Percentiles rank a stretch among this genome's conserved stretches.
Conservation (phyloP, 2,888 invertebrate genomes). For the Leptinotarsa tumamoca region DNA sequence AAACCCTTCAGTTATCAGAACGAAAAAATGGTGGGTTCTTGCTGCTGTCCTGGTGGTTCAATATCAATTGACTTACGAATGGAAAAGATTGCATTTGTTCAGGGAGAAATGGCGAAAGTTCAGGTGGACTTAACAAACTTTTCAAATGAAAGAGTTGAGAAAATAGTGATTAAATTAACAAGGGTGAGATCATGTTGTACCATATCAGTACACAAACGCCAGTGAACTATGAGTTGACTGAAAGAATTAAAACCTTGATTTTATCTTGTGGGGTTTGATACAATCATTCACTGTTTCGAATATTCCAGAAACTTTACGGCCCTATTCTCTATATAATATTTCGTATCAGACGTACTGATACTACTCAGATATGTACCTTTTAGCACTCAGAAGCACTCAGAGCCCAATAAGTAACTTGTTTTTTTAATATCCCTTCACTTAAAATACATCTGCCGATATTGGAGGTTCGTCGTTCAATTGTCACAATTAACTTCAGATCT, state of each 20-base stretch:
- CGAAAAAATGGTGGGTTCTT: constrained; percentile 83
- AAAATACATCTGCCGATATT: too few relatives aligned
- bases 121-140: constrained; percentile 80
- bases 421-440: too few relatives aligned
- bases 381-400: too few relatives aligned
- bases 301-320: too few relatives aligned
- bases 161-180: constrained; percentile 74
- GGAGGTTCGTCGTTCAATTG: too few relatives aligned
- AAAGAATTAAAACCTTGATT: neutral
- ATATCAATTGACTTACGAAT: constrained; percentile 76
- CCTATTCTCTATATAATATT: too few relatives aligned
- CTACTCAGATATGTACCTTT: too few relatives aligned
- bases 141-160: constrained; percentile 76
- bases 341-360: too few relatives aligned
- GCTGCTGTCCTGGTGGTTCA: constrained; percentile 82
- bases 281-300: too few relatives aligned
- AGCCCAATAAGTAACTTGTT: too few relatives aligned
- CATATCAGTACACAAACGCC: neutral
- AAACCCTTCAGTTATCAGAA: constrained; percentile 76
- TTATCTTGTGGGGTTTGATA: too few relatives aligned
- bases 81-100: constrained; percentile 81
- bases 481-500: too few relatives aligned
- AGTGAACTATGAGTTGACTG: neutral
- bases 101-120: constrained; percentile 80
- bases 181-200: constrained; percentile 69